Evolutionary conservation across 2,888 invertebrate genomes (phyloP).

Genomic region (Aleiodes testaceus): DNA sequence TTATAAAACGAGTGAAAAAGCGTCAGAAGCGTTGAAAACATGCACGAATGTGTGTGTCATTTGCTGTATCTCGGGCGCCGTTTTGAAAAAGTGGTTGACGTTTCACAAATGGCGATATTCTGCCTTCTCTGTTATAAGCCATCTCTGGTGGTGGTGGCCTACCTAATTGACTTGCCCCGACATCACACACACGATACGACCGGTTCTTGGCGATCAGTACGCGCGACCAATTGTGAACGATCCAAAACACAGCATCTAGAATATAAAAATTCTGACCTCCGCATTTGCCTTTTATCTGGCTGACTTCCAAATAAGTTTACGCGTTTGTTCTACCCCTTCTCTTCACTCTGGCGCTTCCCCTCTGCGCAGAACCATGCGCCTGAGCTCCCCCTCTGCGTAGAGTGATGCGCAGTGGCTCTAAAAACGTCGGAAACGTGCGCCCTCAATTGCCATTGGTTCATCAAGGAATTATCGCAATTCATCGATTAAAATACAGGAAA

Average conservation of each 20-base stretch:
- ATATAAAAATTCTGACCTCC: no score
- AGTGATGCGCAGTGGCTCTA: no score
- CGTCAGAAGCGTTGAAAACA: conserved; percentile 38
- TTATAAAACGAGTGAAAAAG: conserved; percentile 15
- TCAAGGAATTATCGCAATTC: background rate
- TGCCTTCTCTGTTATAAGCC: conserved; percentile 39
- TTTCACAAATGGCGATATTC: conserved; percentile 42
- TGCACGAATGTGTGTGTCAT: conserved; percentile 40
- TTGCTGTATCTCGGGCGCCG: conserved; percentile 38
- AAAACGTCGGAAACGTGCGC: no score
- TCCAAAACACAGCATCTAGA: no score
- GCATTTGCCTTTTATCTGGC: no score
- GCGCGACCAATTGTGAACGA: conserved; percentile 39
- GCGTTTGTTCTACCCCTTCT: no score
- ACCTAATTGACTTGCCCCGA: conserved; percentile 40
- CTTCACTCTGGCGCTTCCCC: no score
- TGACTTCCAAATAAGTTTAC: no score
- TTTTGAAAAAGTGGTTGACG: conserved; percentile 36
- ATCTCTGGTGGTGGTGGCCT: conserved; percentile 39
- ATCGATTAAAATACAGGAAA: background rate
- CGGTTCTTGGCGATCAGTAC: conserved; percentile 44
- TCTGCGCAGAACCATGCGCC: no score
- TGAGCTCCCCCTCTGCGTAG: no score
- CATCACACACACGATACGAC: conserved; percentile 39
- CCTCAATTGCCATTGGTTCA: background rate